A percentile compares a stretch with the other conserved stretches of the same genome.
These are phyloP conservation scores for Euphydryas editha DNA, from an alignment of 2,888 invertebrate genomes.

Conservation along the genomic window DNA sequence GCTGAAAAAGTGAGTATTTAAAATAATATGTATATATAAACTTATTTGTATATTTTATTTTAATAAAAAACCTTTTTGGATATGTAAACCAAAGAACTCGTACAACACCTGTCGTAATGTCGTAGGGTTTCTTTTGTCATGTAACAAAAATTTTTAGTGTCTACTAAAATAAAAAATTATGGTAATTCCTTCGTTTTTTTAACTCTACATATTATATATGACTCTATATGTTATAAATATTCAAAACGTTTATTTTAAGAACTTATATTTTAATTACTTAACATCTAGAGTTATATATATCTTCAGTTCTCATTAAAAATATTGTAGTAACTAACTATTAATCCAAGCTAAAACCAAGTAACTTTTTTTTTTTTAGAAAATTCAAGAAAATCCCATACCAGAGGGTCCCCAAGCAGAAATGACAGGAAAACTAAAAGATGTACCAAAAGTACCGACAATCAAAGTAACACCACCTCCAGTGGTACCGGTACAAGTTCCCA, in stretches of 20 bases:
- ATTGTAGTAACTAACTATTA: no score
- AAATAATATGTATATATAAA: constrained; percentile 12
- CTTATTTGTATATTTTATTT: constrained; percentile 6
- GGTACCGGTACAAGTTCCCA: constrained; percentile 49
- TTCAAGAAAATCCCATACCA: constrained; percentile 52
- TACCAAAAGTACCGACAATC: constrained; percentile 44
- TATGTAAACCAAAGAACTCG: constrained; percentile 27
- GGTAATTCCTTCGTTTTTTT: constrained; percentile 11
- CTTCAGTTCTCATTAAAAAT: no score
- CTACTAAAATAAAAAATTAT: constrained; percentile 27
- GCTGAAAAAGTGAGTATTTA: constrained; percentile 36
- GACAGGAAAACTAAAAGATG: constrained; percentile 53
- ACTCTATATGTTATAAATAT: no score
- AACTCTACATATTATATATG: no score
- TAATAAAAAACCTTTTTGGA: neutral
- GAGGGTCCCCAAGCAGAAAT: constrained; percentile 40
- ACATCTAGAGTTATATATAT: no score
- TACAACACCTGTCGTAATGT: constrained; percentile 39
- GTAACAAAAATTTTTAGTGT: constrained; percentile 44
- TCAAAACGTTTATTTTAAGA: no score
- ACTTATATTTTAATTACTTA: no score
- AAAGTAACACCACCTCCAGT: constrained; percentile 44
- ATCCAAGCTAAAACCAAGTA: neutral
- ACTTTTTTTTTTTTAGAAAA: constrained; percentile 62
- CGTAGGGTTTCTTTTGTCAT: constrained; percentile 42